Conservation (phyloP, 2,113 vertebrate species). For the Chloroceryle aenea region DNA sequence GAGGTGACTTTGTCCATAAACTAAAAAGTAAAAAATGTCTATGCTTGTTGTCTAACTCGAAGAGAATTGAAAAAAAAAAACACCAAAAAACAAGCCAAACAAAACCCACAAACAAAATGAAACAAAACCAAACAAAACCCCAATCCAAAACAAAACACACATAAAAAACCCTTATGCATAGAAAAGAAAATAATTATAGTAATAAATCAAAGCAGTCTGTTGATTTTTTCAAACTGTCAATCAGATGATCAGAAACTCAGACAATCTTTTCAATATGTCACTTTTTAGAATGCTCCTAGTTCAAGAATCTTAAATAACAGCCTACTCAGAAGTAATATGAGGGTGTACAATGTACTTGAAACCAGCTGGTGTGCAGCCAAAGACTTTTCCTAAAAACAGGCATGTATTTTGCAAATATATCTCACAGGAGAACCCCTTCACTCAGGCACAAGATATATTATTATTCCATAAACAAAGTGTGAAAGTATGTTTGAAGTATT, state of each 20-base stretch:
- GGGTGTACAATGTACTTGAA: not conserved
- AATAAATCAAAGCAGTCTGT: not conserved
- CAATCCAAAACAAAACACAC: too few species aligned
- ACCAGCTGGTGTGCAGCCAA: not conserved
- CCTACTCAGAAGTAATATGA: not conserved
- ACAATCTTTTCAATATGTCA: not conserved
- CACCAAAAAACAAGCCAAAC: too few species aligned
- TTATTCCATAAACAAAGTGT: not conserved
- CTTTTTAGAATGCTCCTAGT: not conserved
- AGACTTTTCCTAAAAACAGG: not conserved
- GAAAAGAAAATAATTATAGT: not conserved
- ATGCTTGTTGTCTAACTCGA: not conserved
- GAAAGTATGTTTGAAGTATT: not conserved
- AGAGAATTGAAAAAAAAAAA: not conserved
- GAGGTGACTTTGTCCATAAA: not conserved
- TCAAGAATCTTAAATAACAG: not conserved
- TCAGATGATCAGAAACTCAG: not conserved
- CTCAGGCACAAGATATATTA: not conserved
- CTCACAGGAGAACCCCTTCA: not conserved
- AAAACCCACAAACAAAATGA: too few species aligned
- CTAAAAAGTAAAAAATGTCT: not conserved
- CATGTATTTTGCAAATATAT: not conserved
- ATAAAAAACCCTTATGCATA: not conserved
- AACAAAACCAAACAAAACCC: too few species aligned
- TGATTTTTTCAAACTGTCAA: not conserved